Base-by-base conservation (phyloP, 2,888 invertebrate species). In the Xestia ashworthii region DNA sequence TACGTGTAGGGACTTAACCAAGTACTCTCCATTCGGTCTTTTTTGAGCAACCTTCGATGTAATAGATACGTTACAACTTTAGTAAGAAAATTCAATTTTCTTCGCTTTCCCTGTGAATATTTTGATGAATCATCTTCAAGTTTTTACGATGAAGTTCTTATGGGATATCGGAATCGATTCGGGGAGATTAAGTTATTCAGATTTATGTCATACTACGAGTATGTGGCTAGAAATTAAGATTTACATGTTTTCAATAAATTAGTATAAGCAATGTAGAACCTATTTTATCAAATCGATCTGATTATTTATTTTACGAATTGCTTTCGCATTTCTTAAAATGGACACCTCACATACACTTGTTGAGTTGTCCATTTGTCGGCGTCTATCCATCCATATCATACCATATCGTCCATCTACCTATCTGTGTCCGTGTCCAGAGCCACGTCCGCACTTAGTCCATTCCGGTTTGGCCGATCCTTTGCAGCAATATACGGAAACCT, bases 41-140 rank as follows among this genome's bases (percentile, higher is more conserved):
- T 76, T 82, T 76, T 68, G 67, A 55, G 41, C 64, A 58, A 64
- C 58, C 74, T 41, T 75, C 68, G 32, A 62, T 46, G 58, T 79
- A 80, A 87, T 79, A 81, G 65, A 82, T 76, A 87, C 81, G 79
- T 83, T 68, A 71, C 70, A 50, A 83, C 79, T 78, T 83, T 55
- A 71, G 71, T 46, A 38, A 77, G 81, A 72, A 80, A 86, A 88
- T 85, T 82, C 83, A 85, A 87, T 87, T 85, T 87, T 78, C 85
- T 32, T 4, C 66, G 71, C 22, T 41, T 48, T 58, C 55, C 53
- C 65, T 41, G 74, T 66, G 82, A 82, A 67, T 62, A 71, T 88
- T 87, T 86, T 86, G 88, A 87, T 84, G 87, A 86, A 82, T 88
- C 77, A 73, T 80, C 78, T 66, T 62, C 62, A 65, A 70, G 60